phyloP scores from a whole-genome alignment of 2,888 invertebrate species.

The Argyra leucocephala region DNA sequence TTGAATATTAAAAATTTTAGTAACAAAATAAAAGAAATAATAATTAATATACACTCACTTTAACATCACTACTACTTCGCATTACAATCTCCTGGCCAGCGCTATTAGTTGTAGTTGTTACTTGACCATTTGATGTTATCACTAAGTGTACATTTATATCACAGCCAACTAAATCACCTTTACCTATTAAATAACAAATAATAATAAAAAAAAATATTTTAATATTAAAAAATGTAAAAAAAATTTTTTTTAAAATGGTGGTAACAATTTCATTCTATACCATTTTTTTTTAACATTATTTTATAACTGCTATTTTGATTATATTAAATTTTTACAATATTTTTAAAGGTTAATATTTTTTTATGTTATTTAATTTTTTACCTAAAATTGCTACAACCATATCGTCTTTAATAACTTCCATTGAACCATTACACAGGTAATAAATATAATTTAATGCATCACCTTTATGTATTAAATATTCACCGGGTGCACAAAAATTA shows the following conservation, averaged over 20 bases:
- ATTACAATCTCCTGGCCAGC: constrained; percentile 64
- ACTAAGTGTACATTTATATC: constrained; percentile 78
- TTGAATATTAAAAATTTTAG: too few relatives aligned
- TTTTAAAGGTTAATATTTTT: constrained; percentile 11
- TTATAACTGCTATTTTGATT: too few relatives aligned
- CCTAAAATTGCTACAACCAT: constrained; percentile 96
- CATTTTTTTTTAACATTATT: too few relatives aligned
- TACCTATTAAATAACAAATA: constrained; percentile 52
- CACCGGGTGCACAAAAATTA: constrained; percentile 93
- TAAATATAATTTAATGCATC: constrained; percentile 90
- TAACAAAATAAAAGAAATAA: too few relatives aligned
- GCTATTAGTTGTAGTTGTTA: constrained; percentile 51
- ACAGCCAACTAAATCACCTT: constrained; percentile 90
- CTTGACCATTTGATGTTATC: constrained; percentile 53
- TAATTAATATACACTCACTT: constrained; percentile 44
- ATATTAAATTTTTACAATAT: too few relatives aligned
- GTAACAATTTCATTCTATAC: too few relatives aligned
- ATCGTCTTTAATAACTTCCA: constrained; percentile 92
- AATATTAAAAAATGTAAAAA: too few relatives aligned
- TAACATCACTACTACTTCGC: constrained; percentile 89
- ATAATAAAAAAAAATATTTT: too few relatives aligned
- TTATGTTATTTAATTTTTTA: constrained; percentile 44
- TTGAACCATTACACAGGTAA: constrained; percentile 91
- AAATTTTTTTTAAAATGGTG: too few relatives aligned
- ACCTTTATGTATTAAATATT: constrained; percentile 87